Evolutionary conservation across 2,113 vertebrate species (phyloP).

Genomic region (Aleadryas rufinucha): DNA sequence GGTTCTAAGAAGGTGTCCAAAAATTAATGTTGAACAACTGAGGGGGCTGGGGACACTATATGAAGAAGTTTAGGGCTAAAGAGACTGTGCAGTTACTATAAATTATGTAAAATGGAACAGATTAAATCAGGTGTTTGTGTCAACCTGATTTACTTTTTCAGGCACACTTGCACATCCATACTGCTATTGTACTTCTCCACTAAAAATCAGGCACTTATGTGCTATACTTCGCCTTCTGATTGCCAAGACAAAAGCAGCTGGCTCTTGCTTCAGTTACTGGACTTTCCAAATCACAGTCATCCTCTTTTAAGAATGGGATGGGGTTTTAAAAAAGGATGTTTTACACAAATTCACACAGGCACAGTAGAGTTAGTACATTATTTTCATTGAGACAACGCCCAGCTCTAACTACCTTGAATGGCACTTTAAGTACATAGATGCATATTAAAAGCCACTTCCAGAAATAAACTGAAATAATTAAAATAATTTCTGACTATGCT

Average conservation of each 20-base stretch:
- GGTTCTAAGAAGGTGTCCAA: not conserved
- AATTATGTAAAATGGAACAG: not conserved
- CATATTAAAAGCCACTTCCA: conserved; percentile 10
- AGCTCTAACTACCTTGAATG: not conserved
- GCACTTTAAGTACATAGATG: not conserved
- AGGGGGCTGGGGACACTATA: not conserved
- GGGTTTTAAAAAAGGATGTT: not conserved
- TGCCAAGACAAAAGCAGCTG: not conserved
- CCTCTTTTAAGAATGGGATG: not conserved
- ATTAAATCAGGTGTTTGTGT: not conserved
- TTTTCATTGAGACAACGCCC: not conserved
- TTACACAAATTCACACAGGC: not conserved
- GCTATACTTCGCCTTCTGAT: not conserved
- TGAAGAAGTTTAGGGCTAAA: not conserved
- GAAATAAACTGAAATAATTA: conserved; percentile 19
- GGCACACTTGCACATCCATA: not conserved
- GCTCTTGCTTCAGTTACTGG: not conserved
- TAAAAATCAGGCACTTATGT: not conserved
- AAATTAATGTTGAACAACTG: not conserved
- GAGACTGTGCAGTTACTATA: not conserved
- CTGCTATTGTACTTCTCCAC: not conserved
- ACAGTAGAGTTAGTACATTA: not conserved
- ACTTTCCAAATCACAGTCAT: not conserved
- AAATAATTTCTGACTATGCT: conserved; percentile 3
- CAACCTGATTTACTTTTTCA: not conserved